Conservation (phyloP, 2,888 invertebrate genomes). For the Leptarthrus brevirostris region DNA sequence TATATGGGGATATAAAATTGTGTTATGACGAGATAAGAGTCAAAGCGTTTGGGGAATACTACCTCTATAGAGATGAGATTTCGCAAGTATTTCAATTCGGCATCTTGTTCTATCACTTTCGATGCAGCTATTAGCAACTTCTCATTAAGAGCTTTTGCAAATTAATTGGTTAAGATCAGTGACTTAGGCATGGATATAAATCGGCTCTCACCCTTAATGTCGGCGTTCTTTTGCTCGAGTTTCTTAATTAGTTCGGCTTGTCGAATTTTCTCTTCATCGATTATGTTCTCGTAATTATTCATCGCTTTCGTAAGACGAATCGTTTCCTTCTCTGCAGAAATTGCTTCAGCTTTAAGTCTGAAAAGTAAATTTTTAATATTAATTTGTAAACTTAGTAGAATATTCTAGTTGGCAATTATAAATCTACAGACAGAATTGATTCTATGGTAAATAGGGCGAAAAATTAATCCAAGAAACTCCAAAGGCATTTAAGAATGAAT, state of each 20-base stretch:
- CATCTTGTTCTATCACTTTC: slow-evolving; percentile 33
- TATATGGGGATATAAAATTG: slow-evolving; percentile 6
- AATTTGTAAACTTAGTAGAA: too few relatives aligned
- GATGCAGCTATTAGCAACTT: slow-evolving; percentile 15
- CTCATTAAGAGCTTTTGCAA: slow-evolving; percentile 33
- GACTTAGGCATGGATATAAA: too few relatives aligned
- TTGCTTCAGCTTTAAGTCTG: background rate
- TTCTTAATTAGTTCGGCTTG: slow-evolving; percentile 29
- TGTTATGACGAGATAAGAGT: too few relatives aligned
- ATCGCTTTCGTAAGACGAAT: background rate
- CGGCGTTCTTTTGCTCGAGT: slow-evolving; percentile 33
- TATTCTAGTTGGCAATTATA: too few relatives aligned
- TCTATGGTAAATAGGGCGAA: too few relatives aligned
- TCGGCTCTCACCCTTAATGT: slow-evolving; percentile 45
- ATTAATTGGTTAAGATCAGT: background rate
- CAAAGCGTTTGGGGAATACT: background rate
- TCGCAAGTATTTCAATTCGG: slow-evolving; percentile 33
- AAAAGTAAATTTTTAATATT: too few relatives aligned
- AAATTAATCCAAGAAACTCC: too few relatives aligned
- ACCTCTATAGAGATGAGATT: slow-evolving; percentile 40
- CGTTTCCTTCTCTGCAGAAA: slow-evolving; percentile 17
- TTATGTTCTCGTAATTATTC: slow-evolving; percentile 11
- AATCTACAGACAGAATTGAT: too few relatives aligned
- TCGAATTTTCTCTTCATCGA: slow-evolving; percentile 20
- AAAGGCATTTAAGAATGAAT: too few relatives aligned